Evolutionary conservation across 1,140 invertebrate genomes (phyloP), one percentile per base, ranked within the genome.

Genomic region (Brachystomella parvula): DNA sequence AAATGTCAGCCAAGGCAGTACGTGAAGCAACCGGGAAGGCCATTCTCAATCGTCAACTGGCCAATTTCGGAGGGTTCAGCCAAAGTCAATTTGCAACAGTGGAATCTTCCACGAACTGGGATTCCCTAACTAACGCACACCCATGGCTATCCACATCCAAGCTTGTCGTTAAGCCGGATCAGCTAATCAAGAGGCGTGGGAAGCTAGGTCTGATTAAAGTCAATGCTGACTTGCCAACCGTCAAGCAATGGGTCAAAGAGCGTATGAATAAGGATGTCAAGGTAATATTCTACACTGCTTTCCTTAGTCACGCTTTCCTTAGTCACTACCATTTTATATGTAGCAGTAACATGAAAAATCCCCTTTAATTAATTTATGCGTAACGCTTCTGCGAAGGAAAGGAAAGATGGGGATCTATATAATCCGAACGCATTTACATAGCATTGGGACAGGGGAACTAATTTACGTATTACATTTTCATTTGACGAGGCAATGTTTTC

Each of bases 1-100:
- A 2, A 31, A 99, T 99, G 96, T 96, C 96, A 69, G 96, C 96
- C 21, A 98, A 98, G 83, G 95, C 95, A 61, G 96, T 99, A 73
- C 86, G 88, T 75, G 96, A 99, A 82, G 93, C 89, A 47, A 92
- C 91, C 57, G 96, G 96, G 56, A 99, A 99, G 78, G 85, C 90
- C 75, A 81, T 98, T 12, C 86, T 99, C 47, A 96, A 96, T 78
- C 86, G 88, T 64, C 85, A 89, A 77, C 83, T 98, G 68, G 79
- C 83, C 19, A 64, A 78, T 1, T 85, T 85, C 31, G 2, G 32
- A 2, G 9, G 2, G 0, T 82, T 86, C 26, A 84, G 87, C 61
- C 86, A 86, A 75, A 94, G 92, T 75, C 82, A 85, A 69, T 96
- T 92, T 78, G 93, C 89, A 28, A 80, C 85, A 39, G 86, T 97